Base-by-base conservation (phyloP, 2,888 invertebrate genomes). In the Macrosiphum euphorbiae region DNA sequence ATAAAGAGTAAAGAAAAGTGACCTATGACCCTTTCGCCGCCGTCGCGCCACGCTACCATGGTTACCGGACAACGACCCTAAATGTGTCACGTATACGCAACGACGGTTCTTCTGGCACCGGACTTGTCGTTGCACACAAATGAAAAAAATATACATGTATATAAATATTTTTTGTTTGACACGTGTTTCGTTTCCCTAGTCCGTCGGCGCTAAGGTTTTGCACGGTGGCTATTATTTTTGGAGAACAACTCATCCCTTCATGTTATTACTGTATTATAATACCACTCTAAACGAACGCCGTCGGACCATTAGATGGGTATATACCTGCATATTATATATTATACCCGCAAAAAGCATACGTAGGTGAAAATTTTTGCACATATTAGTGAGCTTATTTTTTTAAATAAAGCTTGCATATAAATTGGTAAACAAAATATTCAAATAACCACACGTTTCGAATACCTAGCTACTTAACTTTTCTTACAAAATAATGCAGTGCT, bases 1-100 rank as follows among this genome's bases (percentile, higher is more conserved):
- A 94, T 85, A 85, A 94, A 90, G 91, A 92, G 85, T 92, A 58
- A 89, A 92, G 84, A 87, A 94, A 87, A 86, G 58, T 61, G 90
- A 92, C 90, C 47, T 50, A 91, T 35, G 90, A 78, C 61, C 61
- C 50, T 88, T 52, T 78, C 41, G 26, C 86, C 58, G 24, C 91
- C 55, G 44, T 44, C 55, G 47, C 47, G 47, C 35, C 44, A 20
- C 4, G 86, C 67, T 88, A 26, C 92, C 92, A 86, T 92, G 87
- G 92, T 92, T 61, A 92, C 92, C 87, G 61, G 61, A 41, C 67
- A 41, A n/a, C 61, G 35, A 88, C 87, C 86, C 92, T 61, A 91
- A 92, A 86, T 47, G 86, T 86, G 92, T 92, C 92, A n/a, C 92
- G 55, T 85, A 41, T 91, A 50, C n/a, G n/a, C 24, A 41, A n/a